These are phyloP conservation scores for Sanderia malayensis DNA, from an alignment of 30 jellyfish, hydroid and myxozoan genomes.

Conservation along the genomic window DNA sequence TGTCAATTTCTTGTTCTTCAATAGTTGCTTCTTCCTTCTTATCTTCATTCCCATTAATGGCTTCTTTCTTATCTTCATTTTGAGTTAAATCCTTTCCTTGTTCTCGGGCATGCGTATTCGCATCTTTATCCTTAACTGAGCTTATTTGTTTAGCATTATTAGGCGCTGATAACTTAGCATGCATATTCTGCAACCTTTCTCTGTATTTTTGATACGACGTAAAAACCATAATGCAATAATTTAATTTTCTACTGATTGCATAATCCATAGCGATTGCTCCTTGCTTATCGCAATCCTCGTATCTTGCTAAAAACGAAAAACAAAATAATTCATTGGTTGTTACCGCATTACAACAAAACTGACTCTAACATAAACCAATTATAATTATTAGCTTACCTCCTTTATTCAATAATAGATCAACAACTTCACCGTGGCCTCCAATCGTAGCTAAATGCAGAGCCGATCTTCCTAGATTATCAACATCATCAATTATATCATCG, in stretches of 20 bases:
- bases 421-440: slow-evolving; percentile 92
- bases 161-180: slow-evolving; percentile 10
- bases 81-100: not conserved
- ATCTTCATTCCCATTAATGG: not conserved
- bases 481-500: slow-evolving; percentile 44
- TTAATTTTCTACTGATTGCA: slow-evolving; percentile 49
- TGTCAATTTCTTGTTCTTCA: no score
- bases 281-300: slow-evolving; percentile 52
- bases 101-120: no score
- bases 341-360: not conserved
- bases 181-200: slow-evolving; percentile 43
- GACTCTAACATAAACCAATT: no score
- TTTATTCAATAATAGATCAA: slow-evolving; percentile 66
- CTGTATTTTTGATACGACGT: slow-evolving; percentile 72
- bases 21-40: no score
- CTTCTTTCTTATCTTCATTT: not conserved
- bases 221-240: slow-evolving; percentile 74
- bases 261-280: slow-evolving; percentile 74
- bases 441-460: slow-evolving; percentile 84
- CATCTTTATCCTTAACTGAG: no score
- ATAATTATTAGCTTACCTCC: slow-evolving; percentile 95
- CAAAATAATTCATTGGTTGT: no score
- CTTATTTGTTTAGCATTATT: no score
- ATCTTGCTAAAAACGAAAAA: slow-evolving; percentile 54
- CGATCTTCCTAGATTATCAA: slow-evolving; percentile 76